Evolutionary conservation across 2,113 vertebrate species (phyloP).

Genomic region (Dolichallabes microphthalmus): DNA sequence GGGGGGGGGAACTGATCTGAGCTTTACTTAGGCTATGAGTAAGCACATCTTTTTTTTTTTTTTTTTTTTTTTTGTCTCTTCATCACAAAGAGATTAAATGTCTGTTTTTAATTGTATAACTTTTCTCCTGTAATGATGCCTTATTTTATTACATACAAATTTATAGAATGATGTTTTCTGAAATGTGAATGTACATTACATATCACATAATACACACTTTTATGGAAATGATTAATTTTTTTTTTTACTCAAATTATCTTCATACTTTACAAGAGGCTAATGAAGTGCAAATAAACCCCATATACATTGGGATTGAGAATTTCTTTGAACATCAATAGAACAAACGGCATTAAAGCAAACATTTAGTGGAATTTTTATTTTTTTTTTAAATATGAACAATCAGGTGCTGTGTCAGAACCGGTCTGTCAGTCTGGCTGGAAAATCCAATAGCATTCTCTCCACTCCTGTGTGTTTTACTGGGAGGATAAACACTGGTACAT

Average conservation of each 20-base stretch:
- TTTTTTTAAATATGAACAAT: background rate
- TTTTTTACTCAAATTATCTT: too few relatives aligned
- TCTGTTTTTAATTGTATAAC: background rate
- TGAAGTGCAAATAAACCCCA: too few relatives aligned
- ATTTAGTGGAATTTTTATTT: background rate
- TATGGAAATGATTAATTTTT: background rate
- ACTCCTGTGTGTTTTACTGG: background rate
- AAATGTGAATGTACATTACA: background rate
- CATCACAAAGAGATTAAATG: background rate
- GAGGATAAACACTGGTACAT: background rate
- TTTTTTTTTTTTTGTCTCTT: background rate
- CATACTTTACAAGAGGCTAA: too few relatives aligned
- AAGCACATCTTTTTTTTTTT: background rate
- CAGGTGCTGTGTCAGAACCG: slow-evolving; percentile 4
- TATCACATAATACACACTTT: background rate
- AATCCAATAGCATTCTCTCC: background rate
- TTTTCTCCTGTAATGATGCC: background rate
- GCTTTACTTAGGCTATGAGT: background rate
- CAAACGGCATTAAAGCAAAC: background rate
- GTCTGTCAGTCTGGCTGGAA: background rate
- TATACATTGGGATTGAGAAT: background rate
- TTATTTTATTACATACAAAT: background rate
- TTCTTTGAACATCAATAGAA: background rate
- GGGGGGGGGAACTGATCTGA: background rate
- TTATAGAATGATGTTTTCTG: background rate